Base-by-base conservation (phyloP, 2,113 vertebrate genomes). In the Burhinus bistriatus region DNA sequence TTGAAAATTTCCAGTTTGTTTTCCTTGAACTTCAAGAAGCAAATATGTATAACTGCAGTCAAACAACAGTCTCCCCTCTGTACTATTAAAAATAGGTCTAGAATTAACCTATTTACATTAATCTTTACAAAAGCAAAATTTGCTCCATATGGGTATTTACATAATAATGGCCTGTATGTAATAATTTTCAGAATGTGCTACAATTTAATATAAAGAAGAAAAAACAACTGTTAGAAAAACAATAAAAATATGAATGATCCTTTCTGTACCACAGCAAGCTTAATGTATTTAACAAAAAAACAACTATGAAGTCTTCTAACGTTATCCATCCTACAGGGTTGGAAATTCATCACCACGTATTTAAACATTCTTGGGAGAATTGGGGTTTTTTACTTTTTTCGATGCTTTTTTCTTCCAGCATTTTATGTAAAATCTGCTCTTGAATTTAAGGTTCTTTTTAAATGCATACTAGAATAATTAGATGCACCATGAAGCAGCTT, bases 401-500 rank as follows among this genome's bases (percentile, higher is more conserved):
- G 9, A 12, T 12, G 25, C 51, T 32, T 70, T 45, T 49, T 70
- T 34, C 6, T 76, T 72, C 9, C 32, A 69, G 7, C 29, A 66
- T 90, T 92, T 92, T 83, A 66, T 96, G 90, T 93, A 69, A 95
- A 91, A 95, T 86, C 59, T 95, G 59, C 47, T 95, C 18, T 75
- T 76, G 71, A 91, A 75, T 90, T 88, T 83, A 57, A 93, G 36
- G 51, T 66, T 89, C 49, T 91, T 81, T 88, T 92, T 8, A 84
- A 86, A 95, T 78, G 83, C 58, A 80, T 65, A 59, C 42, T 83
- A 61, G 54, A 82, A 95, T 97, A 94, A 93, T 97, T 97, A 91
- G 75, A 93, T 93, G 79, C 78, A 89, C 64, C 85, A 96, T 70
- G 87, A 94, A 94, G 71, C 87, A 95, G 73, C 73, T 95, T 92